phyloP scores from a whole-genome alignment of 2,113 vertebrate genomes.

The Ictidomys tridecemlineatus region DNA sequence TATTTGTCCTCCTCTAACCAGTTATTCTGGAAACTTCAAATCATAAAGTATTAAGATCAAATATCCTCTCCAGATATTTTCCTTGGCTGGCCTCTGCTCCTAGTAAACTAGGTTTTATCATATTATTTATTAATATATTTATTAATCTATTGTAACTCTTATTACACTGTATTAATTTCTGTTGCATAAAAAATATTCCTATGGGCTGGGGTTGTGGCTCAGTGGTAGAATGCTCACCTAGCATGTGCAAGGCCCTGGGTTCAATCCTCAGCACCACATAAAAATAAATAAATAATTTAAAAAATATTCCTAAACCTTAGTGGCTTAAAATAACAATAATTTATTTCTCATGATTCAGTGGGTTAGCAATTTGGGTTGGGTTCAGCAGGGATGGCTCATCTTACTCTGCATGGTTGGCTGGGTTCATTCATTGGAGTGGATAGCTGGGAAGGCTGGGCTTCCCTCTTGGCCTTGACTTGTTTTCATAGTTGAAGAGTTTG shows the following conservation, averaged over 20 bases:
- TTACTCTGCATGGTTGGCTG: background rate
- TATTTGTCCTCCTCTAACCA: background rate
- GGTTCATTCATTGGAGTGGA: background rate
- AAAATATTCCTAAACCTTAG: background rate
- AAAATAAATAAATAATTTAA: too few species aligned
- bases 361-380: background rate
- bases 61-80: background rate
- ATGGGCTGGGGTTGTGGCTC: too few species aligned
- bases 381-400: background rate
- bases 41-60: conserved; percentile 24
- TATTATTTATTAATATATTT: too few species aligned
- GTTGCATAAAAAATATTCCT: background rate
- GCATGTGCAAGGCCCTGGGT: too few species aligned
- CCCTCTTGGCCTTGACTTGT: background rate
- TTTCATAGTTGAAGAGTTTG: background rate
- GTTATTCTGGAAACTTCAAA: background rate
- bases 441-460: background rate
- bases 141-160: background rate
- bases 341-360: background rate
- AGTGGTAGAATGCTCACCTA: too few species aligned
- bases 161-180: background rate
- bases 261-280: too few species aligned
- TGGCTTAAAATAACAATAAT: background rate
- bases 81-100: background rate
- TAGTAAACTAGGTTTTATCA: background rate